These are phyloP conservation scores for Catagonus wagneri DNA, from an alignment of 2,113 vertebrate species.

Conservation along the genomic window DNA sequence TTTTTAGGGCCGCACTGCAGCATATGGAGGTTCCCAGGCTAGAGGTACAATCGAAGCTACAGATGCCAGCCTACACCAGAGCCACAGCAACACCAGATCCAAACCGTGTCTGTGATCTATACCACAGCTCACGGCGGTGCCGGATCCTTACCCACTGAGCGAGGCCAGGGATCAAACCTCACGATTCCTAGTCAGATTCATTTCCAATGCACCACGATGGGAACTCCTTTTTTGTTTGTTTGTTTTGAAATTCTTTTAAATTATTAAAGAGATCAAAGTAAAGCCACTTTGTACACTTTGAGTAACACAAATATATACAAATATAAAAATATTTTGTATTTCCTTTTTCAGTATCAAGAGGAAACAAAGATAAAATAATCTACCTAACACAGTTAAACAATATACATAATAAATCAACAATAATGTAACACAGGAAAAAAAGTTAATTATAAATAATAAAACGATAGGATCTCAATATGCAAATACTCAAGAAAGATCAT, in stretches of 20 bases:
- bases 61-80: no score
- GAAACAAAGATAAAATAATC: conserved; percentile 44
- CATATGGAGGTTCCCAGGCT: no score
- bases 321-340: conserved; percentile 7
- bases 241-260: not conserved
- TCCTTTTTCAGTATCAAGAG: conserved; percentile 15
- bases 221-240: no score
- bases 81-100: no score
- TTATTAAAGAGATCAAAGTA: not conserved
- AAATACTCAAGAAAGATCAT: not conserved
- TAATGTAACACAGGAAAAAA: conserved; percentile 26
- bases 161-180: no score
- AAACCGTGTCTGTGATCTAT: no score
- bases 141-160: no score
- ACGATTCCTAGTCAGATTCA: no score
- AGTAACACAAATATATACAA: not conserved
- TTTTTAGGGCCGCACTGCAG: no score
- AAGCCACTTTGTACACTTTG: not conserved
- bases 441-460: conserved; percentile 21
- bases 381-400: conserved; percentile 38
- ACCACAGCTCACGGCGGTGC: no score
- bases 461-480: not conserved
- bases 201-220: no score
- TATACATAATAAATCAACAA: not conserved
- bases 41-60: no score